Base-by-base conservation (phyloP, 2,797 vertebrate species). In the Falco concolor region DNA sequence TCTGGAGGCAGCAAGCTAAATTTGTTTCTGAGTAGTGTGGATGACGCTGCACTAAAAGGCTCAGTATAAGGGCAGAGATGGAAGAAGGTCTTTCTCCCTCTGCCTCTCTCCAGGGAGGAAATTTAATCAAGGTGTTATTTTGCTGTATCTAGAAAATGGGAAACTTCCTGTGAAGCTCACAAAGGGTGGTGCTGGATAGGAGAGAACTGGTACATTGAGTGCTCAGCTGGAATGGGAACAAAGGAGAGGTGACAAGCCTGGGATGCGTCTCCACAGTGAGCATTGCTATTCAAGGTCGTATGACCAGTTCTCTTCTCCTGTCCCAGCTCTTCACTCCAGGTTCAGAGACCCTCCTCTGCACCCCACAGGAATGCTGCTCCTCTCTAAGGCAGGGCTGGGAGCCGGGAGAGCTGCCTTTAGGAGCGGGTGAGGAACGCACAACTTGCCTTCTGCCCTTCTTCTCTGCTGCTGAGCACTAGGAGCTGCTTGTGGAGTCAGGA, bases 141-240 rank as follows among this genome's bases (percentile, higher is more conserved):
- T 84, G 69, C 64, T 56, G 19, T 57, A 50, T 74, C 63, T 82
- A 88, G 89, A 86, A 93, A 95, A 92, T 82, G 59, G 49, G 59
- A 91, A 88, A 81, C 69, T 82, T 95, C 90, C 85, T 79, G 49
- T 75, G 38, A 61, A 85, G 40, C 45, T 90, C 78, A 84, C 77
- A 93, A 87, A 93, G 85, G 47, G 60, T 59, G 80, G 45, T 88
- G 91, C 44, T 94, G 95, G 93, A 91, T 92, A 84, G 76, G 59
- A 81, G 76, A 45, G 92, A 92, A 87, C 45, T 89, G 90, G 94
- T 88, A 94, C 94, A 93, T 27, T 72, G 70, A 95, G 80, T 95
- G 86, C 88, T 93, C n/a, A 21, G 73, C 88, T 95, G 83, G 80
- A 95, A 67, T 20, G 63, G 56, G 59, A 92, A 70, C 77, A 94